A percentile compares a stretch with the other conserved stretches of the same genome.
phyloP scores from a whole-genome alignment of 2,888 invertebrate species.

The Palloptera scutellata region DNA sequence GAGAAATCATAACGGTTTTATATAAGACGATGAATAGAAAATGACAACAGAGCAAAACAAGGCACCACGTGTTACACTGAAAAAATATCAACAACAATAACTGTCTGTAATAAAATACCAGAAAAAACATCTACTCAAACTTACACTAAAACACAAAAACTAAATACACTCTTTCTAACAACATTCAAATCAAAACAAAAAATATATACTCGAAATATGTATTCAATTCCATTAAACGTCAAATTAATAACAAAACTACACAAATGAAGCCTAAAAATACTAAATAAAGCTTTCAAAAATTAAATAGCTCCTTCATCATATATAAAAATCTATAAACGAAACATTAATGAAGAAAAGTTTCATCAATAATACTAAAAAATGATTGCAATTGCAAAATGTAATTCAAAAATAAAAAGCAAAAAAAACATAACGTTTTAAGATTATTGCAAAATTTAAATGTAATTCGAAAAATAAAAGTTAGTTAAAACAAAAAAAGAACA shows the following conservation, averaged over 20 bases:
- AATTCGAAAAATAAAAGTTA: constrained; percentile 21
- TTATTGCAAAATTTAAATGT: constrained; percentile 20
- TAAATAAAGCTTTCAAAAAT: not conserved
- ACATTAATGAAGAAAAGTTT: not conserved
- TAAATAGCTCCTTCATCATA: constrained; percentile 5
- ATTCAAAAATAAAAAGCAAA: not conserved
- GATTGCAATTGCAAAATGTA: not conserved
- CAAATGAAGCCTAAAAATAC: constrained; percentile 3
- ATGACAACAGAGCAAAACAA: constrained; percentile 7
- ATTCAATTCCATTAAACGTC: constrained; percentile 8
- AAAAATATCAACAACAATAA: constrained; percentile 14
- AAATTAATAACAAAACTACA: constrained; percentile 21
- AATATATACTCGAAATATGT: no score
- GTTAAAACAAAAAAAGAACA: constrained; percentile 12
- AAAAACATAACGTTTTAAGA: not conserved
- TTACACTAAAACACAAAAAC: no score
- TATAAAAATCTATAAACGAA: constrained; percentile 8
- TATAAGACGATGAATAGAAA: not conserved
- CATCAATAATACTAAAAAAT: constrained; percentile 16
- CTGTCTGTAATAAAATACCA: constrained; percentile 1
- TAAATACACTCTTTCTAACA: no score
- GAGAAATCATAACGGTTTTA: constrained; percentile 6
- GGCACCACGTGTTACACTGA: constrained; percentile 24
- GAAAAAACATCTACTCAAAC: not conserved
- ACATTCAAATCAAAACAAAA: constrained; percentile 4